These are phyloP conservation scores for Ia io DNA, from an alignment of 2,113 vertebrate genomes.

Conservation along the genomic window DNA sequence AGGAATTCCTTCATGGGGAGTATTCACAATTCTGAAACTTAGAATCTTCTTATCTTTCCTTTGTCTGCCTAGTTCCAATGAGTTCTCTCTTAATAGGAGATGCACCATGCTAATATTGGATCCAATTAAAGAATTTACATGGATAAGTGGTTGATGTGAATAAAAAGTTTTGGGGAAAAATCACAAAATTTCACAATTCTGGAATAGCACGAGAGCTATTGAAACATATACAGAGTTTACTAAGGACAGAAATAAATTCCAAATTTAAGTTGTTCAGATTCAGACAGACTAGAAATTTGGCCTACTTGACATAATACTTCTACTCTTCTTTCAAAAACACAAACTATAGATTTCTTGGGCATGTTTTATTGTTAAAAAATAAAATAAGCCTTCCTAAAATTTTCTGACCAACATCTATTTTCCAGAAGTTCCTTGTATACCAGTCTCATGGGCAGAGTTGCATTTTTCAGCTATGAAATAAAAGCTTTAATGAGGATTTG, in stretches of 20 bases:
- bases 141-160: background rate
- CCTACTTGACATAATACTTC: background rate
- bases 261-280: background rate
- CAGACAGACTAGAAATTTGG: background rate
- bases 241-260: background rate
- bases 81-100: background rate
- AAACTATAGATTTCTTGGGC: background rate
- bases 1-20: background rate
- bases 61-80: background rate
- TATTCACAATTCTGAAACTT: background rate
- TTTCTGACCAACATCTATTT: background rate
- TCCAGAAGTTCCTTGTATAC: conserved; percentile 38
- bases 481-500: conserved; percentile 47
- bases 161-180: background rate
- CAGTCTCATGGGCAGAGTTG: conserved; percentile 40
- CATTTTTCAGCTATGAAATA: conserved; percentile 43
- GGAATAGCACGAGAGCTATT: background rate
- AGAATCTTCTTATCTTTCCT: background rate
- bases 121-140: background rate
- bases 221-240: background rate
- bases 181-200: background rate
- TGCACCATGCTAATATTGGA: background rate
- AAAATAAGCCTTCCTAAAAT: conserved; percentile 55
- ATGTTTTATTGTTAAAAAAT: conserved; percentile 40
- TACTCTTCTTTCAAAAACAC: background rate